These are phyloP conservation scores for Nesidiocoris tenuis DNA, from an alignment of 2,888 invertebrate species.

Conservation along the genomic window DNA sequence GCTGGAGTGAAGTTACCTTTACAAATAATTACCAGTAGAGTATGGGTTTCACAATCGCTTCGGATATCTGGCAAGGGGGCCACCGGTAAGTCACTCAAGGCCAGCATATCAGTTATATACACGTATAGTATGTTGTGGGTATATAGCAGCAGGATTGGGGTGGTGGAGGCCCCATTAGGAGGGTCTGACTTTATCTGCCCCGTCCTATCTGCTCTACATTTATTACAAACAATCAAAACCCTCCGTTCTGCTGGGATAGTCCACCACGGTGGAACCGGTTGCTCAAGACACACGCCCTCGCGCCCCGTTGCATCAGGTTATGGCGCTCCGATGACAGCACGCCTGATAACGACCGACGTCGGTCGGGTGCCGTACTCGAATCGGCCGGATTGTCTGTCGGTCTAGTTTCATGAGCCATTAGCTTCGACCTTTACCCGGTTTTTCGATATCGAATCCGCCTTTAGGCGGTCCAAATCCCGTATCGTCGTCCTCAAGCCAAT, in stretches of 20 bases:
- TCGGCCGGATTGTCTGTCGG: too few species aligned
- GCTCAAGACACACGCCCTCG: constrained; percentile 43
- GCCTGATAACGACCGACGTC: constrained; percentile 25
- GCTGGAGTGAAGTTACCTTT: constrained; percentile 37
- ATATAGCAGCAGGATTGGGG: constrained; percentile 1
- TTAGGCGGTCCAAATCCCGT: background rate
- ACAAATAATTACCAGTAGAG: constrained; percentile 32
- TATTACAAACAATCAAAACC: constrained; percentile 44
- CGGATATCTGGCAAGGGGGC: constrained; percentile 28
- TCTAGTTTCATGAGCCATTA: constrained; percentile 1
- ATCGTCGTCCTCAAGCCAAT: background rate
- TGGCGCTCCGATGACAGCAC: constrained; percentile 40
- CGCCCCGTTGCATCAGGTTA: constrained; percentile 13
- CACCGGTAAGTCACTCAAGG: constrained; percentile 42
- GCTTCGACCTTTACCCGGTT: background rate
- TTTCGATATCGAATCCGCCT: background rate
- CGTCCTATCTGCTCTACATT: constrained; percentile 43
- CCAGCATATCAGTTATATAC: constrained; percentile 2
- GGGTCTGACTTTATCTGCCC: constrained; percentile 40
- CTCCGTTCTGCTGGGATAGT: constrained; percentile 5
- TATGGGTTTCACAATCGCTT: constrained; percentile 30
- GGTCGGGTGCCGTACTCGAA: constrained; percentile 19
- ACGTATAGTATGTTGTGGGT: too few species aligned
- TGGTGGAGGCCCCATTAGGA: constrained; percentile 29
- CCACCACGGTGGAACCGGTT: constrained; percentile 27